Evolutionary conservation across 2,113 vertebrate genomes (phyloP), one percentile per base, ranked within the genome.

Genomic region (Orientallactaga bullata): DNA sequence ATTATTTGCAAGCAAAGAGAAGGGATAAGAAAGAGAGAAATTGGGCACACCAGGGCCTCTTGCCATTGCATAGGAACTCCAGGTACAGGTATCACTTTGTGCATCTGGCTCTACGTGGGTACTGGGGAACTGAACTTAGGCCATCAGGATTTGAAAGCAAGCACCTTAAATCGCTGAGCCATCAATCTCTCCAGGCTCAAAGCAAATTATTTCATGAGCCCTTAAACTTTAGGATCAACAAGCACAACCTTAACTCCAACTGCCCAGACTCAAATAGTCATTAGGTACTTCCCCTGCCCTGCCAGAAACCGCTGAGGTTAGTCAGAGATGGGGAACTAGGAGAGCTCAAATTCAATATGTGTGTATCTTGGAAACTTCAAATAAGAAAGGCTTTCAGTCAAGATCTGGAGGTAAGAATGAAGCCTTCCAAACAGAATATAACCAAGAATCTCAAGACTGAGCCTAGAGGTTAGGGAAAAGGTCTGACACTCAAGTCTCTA

Each of bases 401-500:
- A 60, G 39, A 69, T 39, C 24, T 78, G 42, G 47, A 76, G 20
- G 4, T 28, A 95, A 18, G n/a, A 61, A 90, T 7, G 10, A 94
- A 42, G 66, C 21, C 21, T 92, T 60, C 42, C 18, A 92, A 93
- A 94, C 12, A 94, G 7, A 85, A 30, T 76, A 58, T 63, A 39
- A 73, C 79, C 17, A 20, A 60, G 82, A 92, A 89, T 78, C 30
- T 93, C 74, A 92, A 93, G 65, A 77, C 83, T 88, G 23, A 89
- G 17, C 23, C 42, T 55, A 93, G 63, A 72, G 51, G 26, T 87
- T 72, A 73, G 9, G 42, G 30, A 23, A 92, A 66, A 10, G 24
- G 24, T 24, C 61, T 65, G n/a, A 95, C 15, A 90, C 32, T 42
- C 23, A 85, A 85, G 47, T 51, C 58, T 89, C 32, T 89, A 51